phyloP scores from a whole-genome alignment of 2,797 vertebrate genomes.

The Bradypodion pumilum region DNA sequence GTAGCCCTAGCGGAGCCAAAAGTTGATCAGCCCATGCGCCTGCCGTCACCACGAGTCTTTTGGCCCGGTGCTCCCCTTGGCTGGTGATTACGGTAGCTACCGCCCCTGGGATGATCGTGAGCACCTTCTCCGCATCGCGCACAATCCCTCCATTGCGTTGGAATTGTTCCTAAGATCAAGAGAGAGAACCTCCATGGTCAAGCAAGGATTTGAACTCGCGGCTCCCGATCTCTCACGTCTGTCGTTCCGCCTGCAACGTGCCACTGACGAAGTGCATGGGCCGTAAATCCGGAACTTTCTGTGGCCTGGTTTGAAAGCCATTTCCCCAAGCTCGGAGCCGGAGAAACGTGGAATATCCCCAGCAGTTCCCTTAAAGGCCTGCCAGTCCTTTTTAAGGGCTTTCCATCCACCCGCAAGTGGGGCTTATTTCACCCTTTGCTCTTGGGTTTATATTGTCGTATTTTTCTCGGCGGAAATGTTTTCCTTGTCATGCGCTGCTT shows the following conservation, averaged over 20 bases:
- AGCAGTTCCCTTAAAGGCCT: not conserved
- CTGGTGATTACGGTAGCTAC: conserved; percentile 79
- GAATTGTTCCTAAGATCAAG: conserved; percentile 77
- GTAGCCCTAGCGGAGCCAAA: conserved; percentile 77
- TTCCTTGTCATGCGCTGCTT: not conserved
- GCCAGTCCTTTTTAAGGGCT: not conserved
- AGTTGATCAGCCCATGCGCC: conserved; percentile 88
- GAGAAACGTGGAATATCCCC: not conserved
- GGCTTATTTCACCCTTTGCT: not conserved
- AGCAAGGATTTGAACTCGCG: too few species aligned
- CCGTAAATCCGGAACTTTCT: too few species aligned
- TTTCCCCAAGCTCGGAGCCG: not conserved
- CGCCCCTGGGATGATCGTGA: conserved; percentile 80
- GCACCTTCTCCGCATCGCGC: conserved; percentile 84
- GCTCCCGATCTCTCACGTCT: too few species aligned
- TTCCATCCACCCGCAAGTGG: not conserved
- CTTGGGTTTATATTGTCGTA: not conserved
- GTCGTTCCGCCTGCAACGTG: too few species aligned
- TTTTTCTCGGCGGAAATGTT: not conserved
- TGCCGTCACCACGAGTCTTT: conserved; percentile 82
- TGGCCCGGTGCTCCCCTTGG: conserved; percentile 76
- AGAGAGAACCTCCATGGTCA: too few species aligned
- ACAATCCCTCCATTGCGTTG: conserved; percentile 79
- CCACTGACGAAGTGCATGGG: too few species aligned
- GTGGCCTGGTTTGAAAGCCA: too few species aligned